phyloP scores from a whole-genome alignment of 2,113 vertebrate genomes.

The Penelope pileata region DNA sequence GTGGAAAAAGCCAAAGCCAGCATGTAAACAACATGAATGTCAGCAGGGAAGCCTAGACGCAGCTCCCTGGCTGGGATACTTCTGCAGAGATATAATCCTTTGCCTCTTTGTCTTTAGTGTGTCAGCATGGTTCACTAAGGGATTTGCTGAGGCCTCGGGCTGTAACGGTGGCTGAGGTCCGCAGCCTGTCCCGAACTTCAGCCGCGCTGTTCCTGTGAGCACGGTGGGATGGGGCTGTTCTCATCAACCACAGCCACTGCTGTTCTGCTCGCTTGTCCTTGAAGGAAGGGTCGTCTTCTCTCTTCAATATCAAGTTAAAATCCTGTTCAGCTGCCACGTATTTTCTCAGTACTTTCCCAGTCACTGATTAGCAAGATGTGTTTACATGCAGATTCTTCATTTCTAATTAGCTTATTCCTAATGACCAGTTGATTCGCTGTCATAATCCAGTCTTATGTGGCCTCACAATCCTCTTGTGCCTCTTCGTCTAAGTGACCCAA shows the following conservation, averaged over 20 bases:
- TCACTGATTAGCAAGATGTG: background rate
- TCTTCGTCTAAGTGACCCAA: background rate
- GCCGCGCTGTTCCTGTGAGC: background rate
- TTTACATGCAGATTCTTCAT: background rate
- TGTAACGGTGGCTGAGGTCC: background rate
- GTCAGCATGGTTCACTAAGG: background rate
- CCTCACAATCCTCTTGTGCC: background rate
- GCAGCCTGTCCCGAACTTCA: background rate
- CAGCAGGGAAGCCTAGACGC: background rate
- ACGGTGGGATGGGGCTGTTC: background rate
- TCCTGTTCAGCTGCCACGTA: background rate
- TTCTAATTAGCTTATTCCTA: constrained; percentile 28
- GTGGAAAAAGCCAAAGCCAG: background rate
- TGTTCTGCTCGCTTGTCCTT: background rate
- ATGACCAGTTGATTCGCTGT: background rate
- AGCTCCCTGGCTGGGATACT: background rate
- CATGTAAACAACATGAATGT: background rate
- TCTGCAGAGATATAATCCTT: background rate
- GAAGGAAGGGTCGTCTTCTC: background rate
- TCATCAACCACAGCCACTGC: background rate
- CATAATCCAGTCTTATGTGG: constrained; percentile 18
- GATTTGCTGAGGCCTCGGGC: background rate
- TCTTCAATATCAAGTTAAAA: background rate
- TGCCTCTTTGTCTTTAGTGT: background rate
- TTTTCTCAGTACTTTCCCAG: background rate